These are phyloP conservation scores for Anguilla megastoma DNA, from an alignment of 2,797 vertebrate species.

Conservation along the genomic window DNA sequence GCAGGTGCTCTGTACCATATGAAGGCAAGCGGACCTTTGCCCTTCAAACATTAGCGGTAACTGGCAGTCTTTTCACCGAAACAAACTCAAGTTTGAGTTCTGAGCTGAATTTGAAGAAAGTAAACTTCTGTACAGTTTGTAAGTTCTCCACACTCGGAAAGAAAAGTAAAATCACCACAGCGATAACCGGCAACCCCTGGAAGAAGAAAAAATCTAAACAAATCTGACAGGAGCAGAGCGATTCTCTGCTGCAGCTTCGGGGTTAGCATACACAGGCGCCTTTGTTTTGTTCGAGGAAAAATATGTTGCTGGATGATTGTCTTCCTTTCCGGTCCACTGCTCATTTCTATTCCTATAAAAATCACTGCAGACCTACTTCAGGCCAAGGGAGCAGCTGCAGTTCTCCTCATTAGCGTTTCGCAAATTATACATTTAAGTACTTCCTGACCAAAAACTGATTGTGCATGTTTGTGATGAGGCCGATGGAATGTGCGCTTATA, in stretches of 20 bases:
- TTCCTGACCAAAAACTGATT: conserved; percentile 2
- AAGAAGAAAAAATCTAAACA: neutral
- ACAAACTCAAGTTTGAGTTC: neutral
- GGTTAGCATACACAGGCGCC: conserved; percentile 61
- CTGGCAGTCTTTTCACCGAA: neutral
- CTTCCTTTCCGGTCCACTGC: conserved; percentile 65
- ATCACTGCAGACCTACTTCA: conserved; percentile 52
- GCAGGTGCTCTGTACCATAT: neutral
- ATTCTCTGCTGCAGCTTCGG: conserved; percentile 45
- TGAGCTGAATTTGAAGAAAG: neutral
- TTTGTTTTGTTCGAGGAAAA: conserved; percentile 61
- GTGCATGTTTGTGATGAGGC: neutral
- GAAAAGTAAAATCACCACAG: conserved; percentile 24
- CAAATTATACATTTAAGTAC: neutral
- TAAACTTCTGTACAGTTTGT: neutral
- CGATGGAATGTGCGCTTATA: neutral
- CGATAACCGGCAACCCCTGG: conserved; percentile 16
- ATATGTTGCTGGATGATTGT: conserved; percentile 59
- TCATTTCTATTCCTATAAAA: conserved; percentile 67
- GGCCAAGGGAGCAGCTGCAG: conserved; percentile 48
- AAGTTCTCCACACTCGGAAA: conserved; percentile 9
- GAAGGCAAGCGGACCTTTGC: neutral
- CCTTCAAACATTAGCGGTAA: neutral
- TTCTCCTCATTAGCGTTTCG: conserved; percentile 41
- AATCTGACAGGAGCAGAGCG: conserved; percentile 46